phyloP scores from a whole-genome alignment of 2,888 invertebrate species.

The Stenolophus ochropezus region DNA sequence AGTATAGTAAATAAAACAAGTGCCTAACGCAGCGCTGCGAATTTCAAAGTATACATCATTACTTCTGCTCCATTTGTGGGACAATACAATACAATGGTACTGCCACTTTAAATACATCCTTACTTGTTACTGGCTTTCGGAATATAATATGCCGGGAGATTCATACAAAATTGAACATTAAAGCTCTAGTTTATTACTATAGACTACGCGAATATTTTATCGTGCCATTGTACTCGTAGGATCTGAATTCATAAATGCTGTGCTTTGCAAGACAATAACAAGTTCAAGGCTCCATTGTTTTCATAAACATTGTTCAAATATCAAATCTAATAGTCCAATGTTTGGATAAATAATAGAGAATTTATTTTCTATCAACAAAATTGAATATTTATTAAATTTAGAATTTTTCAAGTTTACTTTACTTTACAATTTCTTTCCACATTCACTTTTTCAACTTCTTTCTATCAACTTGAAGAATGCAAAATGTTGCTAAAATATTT shows the following conservation, averaged over 20 bases:
- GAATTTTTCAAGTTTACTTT: too few species aligned
- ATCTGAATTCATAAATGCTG: background rate
- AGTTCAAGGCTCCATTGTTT: background rate
- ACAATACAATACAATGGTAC: slow-evolving; percentile 18
- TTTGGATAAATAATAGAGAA: too few species aligned
- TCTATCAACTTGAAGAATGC: too few species aligned
- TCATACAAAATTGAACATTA: slow-evolving; percentile 39
- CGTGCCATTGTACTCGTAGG: background rate
- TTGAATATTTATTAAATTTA: too few species aligned
- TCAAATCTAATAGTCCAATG: too few species aligned
- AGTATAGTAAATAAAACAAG: slow-evolving; percentile 27
- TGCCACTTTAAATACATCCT: slow-evolving; percentile 25
- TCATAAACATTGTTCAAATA: slow-evolving; percentile 3
- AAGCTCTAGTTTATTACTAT: slow-evolving; percentile 20
- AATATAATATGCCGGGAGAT: slow-evolving; percentile 15
- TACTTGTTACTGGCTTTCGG: slow-evolving; percentile 1
- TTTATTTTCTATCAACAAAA: too few species aligned
- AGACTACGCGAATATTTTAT: slow-evolving; percentile 18
- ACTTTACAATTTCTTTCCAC: too few species aligned
- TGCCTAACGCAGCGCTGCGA: slow-evolving; percentile 10
- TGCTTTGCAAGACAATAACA: background rate
- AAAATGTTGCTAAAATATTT: too few species aligned
- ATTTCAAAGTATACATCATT: slow-evolving; percentile 1
- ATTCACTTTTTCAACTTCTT: too few species aligned
- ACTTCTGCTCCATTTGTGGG: slow-evolving; percentile 36